Conservation (phyloP, 2,888 invertebrate species). For the Byasa hedistus region DNA sequence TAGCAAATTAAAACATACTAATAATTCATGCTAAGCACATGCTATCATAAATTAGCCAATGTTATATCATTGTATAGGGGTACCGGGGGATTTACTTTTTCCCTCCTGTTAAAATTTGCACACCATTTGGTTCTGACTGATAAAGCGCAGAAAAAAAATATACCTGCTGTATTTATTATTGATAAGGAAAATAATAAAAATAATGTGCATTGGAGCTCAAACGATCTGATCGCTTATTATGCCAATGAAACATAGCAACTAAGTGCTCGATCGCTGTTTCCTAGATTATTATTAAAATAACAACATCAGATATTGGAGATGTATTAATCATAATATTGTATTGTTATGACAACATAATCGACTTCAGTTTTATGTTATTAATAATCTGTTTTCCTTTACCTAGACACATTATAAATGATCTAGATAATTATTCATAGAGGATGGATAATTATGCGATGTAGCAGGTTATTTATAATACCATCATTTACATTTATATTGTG, state of each 20-base stretch:
- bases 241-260: not conserved
- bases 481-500: not conserved
- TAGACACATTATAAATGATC: not conserved
- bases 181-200: constrained; percentile 1
- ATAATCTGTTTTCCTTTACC: constrained; percentile 7
- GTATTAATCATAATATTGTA: constrained; percentile 9
- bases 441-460: not conserved
- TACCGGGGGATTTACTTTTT: constrained; percentile 1
- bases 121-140: not conserved
- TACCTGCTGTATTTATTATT: not conserved
- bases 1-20: not conserved
- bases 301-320: constrained; percentile 7
- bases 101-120: not conserved
- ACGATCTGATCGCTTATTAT: not conserved
- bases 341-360: constrained; percentile 17
- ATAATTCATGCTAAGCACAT: not conserved
- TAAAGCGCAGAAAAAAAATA: not conserved
- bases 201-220: not conserved
- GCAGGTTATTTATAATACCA: not conserved
- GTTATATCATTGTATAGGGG: not conserved
- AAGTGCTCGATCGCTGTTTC: not conserved
- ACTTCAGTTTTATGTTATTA: constrained; percentile 1
- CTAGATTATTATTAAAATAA: constrained; percentile 5
- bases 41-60: not conserved
- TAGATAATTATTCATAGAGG: constrained; percentile 1